phyloP scores from a whole-genome alignment of 2,797 vertebrate genomes.

The Hirundo rustica region DNA sequence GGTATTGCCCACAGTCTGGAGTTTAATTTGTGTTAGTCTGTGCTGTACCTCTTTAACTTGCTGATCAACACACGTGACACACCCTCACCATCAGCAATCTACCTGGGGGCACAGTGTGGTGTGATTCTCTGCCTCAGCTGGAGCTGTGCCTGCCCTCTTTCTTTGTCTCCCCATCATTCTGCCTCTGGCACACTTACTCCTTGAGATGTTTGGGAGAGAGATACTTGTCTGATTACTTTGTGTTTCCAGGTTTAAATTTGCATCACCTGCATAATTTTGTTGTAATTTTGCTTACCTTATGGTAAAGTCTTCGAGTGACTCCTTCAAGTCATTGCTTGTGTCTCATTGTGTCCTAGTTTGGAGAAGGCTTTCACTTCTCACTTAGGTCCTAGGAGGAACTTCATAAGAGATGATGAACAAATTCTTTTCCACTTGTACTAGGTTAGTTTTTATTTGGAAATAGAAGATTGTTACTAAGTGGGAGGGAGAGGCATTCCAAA shows the following conservation, averaged over 20 bases:
- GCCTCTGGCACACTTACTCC: background rate
- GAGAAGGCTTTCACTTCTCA: background rate
- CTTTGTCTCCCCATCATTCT: background rate
- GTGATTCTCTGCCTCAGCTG: background rate
- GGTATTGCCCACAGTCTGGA: background rate
- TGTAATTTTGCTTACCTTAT: background rate
- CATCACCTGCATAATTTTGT: background rate
- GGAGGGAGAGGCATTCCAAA: background rate
- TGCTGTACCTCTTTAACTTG: background rate
- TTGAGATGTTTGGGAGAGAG: background rate
- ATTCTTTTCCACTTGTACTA: background rate
- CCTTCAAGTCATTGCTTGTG: background rate
- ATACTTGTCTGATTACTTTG: background rate
- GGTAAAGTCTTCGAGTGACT: background rate
- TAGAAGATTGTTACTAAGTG: background rate
- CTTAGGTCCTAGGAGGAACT: background rate
- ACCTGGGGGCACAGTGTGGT: background rate
- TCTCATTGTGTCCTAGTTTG: background rate
- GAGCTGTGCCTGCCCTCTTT: background rate
- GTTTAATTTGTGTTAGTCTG: background rate
- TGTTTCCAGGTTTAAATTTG: background rate
- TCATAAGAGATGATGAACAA: background rate
- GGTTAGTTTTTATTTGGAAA: background rate
- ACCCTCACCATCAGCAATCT: background rate
- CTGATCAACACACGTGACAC: rapidly evolving